Evolutionary conservation across 2,113 vertebrate species (phyloP).

Genomic region (Strix aluco): DNA sequence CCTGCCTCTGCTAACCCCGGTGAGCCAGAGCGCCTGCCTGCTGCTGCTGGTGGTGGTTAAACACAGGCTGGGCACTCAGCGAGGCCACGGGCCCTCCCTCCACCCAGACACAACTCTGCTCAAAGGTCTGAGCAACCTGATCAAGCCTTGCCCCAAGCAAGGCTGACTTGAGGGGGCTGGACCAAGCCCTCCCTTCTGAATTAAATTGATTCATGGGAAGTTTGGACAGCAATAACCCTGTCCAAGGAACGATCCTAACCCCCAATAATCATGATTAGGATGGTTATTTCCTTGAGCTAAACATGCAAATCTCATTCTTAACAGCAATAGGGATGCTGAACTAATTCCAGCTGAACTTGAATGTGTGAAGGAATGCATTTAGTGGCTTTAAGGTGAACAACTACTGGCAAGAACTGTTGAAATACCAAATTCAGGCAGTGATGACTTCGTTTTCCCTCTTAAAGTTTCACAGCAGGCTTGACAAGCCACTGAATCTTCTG

Average conservation of each 20-base stretch:
- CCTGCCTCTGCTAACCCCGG: neutral
- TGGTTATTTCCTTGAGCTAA: neutral
- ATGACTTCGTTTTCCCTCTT: neutral
- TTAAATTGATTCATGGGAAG: neutral
- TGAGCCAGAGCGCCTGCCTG: neutral
- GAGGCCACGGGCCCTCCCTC: neutral
- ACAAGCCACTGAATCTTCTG: neutral
- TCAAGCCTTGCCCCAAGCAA: neutral
- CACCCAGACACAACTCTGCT: fast-evolving
- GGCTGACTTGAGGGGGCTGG: no score
- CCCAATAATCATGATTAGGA: neutral
- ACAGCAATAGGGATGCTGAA: neutral
- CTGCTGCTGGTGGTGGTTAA: neutral
- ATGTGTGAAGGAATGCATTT: neutral
- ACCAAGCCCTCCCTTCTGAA: neutral
- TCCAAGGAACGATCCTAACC: neutral
- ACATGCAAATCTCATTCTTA: neutral
- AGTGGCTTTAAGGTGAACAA: neutral
- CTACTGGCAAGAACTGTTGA: neutral
- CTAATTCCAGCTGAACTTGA: neutral
- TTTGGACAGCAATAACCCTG: neutral
- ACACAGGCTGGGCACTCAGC: neutral
- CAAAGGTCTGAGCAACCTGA: neutral
- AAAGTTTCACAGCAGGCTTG: neutral
- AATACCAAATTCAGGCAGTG: neutral